phyloP scores from a whole-genome alignment of 2,888 invertebrate genomes.

The Acheta domesticus region DNA sequence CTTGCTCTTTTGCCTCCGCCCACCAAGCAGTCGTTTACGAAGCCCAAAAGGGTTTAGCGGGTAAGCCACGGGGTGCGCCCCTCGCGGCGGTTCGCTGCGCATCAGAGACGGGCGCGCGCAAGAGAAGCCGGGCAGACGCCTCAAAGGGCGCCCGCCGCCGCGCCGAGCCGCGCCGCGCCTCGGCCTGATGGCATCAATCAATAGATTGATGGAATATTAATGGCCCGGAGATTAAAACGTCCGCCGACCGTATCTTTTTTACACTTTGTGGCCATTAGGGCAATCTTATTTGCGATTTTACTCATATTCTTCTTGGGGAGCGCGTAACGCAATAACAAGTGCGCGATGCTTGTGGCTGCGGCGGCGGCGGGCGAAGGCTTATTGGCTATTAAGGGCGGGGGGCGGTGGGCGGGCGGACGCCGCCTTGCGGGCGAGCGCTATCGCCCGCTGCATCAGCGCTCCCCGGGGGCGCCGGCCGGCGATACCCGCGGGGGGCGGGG shows the following conservation, averaged over 20 bases:
- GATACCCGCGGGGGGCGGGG: not conserved
- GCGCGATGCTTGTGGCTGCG: not conserved
- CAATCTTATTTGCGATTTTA: slow-evolving; percentile 18
- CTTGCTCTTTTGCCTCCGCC: not conserved
- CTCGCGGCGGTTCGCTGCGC: not conserved
- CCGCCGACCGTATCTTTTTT: not conserved
- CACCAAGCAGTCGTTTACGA: slow-evolving; percentile 1
- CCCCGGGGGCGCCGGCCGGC: not conserved
- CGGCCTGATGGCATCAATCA: slow-evolving; percentile 9
- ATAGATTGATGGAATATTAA: slow-evolving; percentile 18
- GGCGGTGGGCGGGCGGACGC: not conserved
- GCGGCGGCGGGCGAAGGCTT: not conserved
- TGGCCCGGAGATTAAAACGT: slow-evolving; percentile 9
- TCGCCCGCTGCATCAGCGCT: not conserved
- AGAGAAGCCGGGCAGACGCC: not conserved
- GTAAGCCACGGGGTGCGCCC: not conserved
- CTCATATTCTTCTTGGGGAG: not conserved
- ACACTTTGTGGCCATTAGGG: slow-evolving; percentile 1
- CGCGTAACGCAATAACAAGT: not conserved
- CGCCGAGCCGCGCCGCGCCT: not conserved
- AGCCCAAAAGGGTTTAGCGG: slow-evolving; percentile 1
- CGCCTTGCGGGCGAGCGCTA: not conserved
- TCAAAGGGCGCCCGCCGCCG: not conserved
- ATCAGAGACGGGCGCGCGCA: not conserved
- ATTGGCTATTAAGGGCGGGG: not conserved